Conservation (phyloP, 2,888 invertebrate genomes). For the Adelognathus sp. region DNA sequence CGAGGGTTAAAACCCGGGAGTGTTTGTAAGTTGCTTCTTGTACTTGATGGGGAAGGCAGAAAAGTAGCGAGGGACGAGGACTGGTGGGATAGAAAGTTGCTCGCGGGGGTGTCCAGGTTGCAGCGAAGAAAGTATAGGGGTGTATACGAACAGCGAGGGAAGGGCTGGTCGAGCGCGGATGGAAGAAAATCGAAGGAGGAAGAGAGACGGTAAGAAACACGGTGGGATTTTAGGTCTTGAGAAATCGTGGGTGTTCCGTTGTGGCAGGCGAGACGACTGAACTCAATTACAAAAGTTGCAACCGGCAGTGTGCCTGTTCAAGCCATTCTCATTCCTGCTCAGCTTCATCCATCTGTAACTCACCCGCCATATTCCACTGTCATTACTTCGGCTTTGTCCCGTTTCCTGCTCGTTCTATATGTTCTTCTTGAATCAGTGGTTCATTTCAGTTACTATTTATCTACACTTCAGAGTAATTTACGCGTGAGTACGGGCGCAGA, state of each 20-base stretch:
- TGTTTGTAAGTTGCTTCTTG: conserved; percentile 49
- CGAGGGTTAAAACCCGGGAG: conserved; percentile 57
- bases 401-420: conserved; percentile 1
- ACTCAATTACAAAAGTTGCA: conserved; percentile 80
- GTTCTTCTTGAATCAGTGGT: background rate
- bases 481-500: background rate
- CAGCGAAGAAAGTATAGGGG: conserved; percentile 38
- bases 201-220: conserved; percentile 28
- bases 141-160: conserved; percentile 11
- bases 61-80: background rate
- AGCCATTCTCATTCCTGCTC: conserved; percentile 43
- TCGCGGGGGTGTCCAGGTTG: conserved; percentile 35
- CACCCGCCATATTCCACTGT: conserved; percentile 27
- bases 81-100: conserved; percentile 45
- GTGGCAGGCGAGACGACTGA: conserved; percentile 72
- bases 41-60: conserved; percentile 39
- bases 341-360: conserved; percentile 42
- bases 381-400: conserved; percentile 18
- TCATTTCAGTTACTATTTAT: background rate
- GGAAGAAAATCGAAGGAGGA: conserved; percentile 28
- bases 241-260: conserved; percentile 56
- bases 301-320: conserved; percentile 52
- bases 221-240: conserved; percentile 45
- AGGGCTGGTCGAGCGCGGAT: conserved; percentile 26
- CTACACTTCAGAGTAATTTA: background rate